Evolutionary conservation across 2,888 invertebrate genomes (phyloP), one percentile per base, ranked within the genome.

Genomic region (Phalera bucephala): DNA sequence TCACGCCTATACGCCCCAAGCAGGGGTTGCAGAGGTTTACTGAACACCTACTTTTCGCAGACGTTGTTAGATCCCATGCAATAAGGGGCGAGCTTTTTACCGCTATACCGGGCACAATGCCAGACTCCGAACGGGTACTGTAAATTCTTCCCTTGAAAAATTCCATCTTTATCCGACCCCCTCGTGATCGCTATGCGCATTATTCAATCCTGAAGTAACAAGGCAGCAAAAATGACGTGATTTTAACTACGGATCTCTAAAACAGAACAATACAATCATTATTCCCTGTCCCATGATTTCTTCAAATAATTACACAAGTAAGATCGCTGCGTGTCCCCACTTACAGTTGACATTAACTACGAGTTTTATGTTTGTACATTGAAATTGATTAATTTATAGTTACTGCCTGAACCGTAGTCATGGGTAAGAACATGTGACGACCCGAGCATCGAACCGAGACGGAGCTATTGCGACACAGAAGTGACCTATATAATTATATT

Each of bases 381-480:
- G 45, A 46, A 51, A 56, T 56, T 51, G 51, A 59, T 58, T 61
- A 61, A 52, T 55, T 58, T 58, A 61, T 60, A 49, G 59, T 61
- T 49, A 45, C 29, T 50, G 40, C 39, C 38, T 49, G 49, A 9
- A 9, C 15, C 14, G 9, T 15, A 53, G 58, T 61, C 62, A 61
- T 61, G 62, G 62, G 52, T 48, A 53, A 47, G 47, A 55, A 39
- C 62, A 61, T 60, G 53, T 46, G 59, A 58, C 50, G 36, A 31
- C 21, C 32, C 40, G 45, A 43, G 39, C 53, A 47, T 47, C 39
- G 40, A 34, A 61, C 55, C 59, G 47, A 44, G 46, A 53, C 56
- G 40, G 45, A 33, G 52, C 39, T 39, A 43, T 60, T 56, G 56
- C 57, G 43, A 54, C 61, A 49, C 25, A 49, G 31, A 33, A 55